Percentiles rank a stretch among this genome's conserved stretches.
Evolutionary conservation across 92 coral and sea anemone species (phyloP).

Genomic region (Epizoanthus fatuus): DNA sequence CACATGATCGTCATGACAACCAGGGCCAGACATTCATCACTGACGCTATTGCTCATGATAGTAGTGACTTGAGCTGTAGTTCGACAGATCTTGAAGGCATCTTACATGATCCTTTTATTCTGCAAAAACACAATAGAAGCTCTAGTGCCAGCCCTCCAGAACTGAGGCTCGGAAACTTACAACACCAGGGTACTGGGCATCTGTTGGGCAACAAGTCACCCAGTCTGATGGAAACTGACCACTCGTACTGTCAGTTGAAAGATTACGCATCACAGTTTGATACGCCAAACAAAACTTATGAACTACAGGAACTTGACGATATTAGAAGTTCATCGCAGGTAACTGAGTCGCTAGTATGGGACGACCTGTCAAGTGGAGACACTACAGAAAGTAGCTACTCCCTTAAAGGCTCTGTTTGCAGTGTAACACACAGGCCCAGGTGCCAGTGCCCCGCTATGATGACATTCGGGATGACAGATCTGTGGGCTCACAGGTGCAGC

Average conservation of each 20-base stretch:
- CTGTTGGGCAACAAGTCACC: conserved; percentile 1
- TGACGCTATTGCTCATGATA: not conserved
- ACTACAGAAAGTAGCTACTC: conserved; percentile 34
- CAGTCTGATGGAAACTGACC: conserved; percentile 1
- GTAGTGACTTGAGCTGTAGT: not conserved
- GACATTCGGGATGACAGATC: conserved; percentile 38
- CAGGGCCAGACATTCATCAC: not conserved
- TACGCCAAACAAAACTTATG: not conserved
- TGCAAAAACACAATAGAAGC: conserved; percentile 4
- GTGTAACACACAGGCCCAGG: conserved; percentile 5
- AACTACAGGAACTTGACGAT: not conserved
- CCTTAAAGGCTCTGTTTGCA: conserved; percentile 12
- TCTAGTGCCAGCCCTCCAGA: conserved; percentile 29
- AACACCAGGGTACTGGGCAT: not conserved
- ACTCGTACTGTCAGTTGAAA: conserved; percentile 38
- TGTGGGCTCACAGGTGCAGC: conserved; percentile 39
- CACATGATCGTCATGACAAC: not conserved
- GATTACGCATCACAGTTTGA: conserved; percentile 4
- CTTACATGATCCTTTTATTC: conserved; percentile 26
- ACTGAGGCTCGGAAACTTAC: conserved; percentile 24
- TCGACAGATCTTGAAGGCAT: not conserved
- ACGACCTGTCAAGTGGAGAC: conserved; percentile 25
- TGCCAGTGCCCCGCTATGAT: conserved; percentile 30
- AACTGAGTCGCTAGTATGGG: conserved; percentile 39
- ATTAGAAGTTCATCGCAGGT: not conserved